Conservation (phyloP, 2,797 vertebrate genomes). For the Urosaurus nigricauda region DNA sequence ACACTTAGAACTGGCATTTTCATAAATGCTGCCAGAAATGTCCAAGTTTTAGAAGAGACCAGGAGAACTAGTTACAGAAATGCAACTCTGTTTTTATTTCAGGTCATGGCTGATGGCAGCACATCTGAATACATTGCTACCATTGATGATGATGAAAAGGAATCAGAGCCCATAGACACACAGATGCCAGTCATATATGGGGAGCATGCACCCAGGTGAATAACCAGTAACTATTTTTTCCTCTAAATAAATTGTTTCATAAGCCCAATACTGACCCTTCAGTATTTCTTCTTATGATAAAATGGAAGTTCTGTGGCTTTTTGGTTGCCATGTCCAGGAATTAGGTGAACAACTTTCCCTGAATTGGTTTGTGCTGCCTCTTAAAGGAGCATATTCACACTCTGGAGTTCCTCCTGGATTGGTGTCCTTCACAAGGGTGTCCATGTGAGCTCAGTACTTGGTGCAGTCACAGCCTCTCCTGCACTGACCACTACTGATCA, state of each 20-base stretch:
- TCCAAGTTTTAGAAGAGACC: not conserved
- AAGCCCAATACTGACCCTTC: not conserved
- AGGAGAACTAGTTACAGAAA: not conserved
- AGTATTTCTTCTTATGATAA: not conserved
- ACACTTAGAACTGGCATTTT: not conserved
- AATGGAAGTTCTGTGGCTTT: no score
- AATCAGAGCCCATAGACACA: slow-evolving; percentile 42
- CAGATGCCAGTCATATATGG: slow-evolving; percentile 64
- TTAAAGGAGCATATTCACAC: no score
- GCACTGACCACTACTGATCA: no score
- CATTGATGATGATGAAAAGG: slow-evolving; percentile 35
- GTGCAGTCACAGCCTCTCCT: no score
- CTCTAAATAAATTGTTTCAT: not conserved
- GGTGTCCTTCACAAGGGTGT: no score
- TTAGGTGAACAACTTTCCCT: no score
- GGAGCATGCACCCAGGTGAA: slow-evolving; percentile 87
- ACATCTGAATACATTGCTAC: slow-evolving; percentile 72
- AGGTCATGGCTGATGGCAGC: slow-evolving; percentile 90
- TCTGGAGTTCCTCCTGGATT: no score
- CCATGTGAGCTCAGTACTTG: no score
- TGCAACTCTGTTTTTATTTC: slow-evolving; percentile 15
- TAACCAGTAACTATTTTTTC: not conserved
- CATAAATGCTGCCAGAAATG: not conserved
- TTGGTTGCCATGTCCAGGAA: no score
- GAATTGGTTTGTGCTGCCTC: no score